A percentile compares a stretch with the other conserved stretches of the same genome.
These are phyloP conservation scores for Cosmorhoe ocellata DNA, from an alignment of 2,888 invertebrate species.

Conservation along the genomic window DNA sequence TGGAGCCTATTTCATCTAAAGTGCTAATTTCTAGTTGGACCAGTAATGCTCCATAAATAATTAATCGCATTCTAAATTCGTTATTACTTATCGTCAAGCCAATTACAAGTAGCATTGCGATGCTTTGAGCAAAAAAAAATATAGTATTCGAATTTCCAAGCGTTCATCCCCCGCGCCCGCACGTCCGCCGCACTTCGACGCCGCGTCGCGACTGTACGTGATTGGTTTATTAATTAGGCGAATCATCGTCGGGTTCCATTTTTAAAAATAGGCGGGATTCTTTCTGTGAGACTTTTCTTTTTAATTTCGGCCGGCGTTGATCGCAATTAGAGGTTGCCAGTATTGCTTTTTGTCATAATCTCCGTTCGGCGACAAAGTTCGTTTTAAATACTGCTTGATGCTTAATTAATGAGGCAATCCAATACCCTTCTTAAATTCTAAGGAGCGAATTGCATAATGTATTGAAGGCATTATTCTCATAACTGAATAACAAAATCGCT, in stretches of 20 bases:
- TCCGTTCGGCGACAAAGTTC: constrained; percentile 57
- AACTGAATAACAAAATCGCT: constrained; percentile 11
- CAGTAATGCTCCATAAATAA: constrained; percentile 53
- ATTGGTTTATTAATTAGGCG: constrained; percentile 83
- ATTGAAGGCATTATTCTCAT: constrained; percentile 28
- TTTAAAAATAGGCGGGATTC: constrained; percentile 83
- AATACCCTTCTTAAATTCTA: constrained; percentile 42
- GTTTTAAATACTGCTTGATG: constrained; percentile 54
- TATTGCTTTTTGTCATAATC: constrained; percentile 72
- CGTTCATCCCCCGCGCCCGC: constrained; percentile 81
- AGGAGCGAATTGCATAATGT: constrained; percentile 32
- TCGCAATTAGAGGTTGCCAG: constrained; percentile 76
- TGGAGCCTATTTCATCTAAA: constrained; percentile 41
- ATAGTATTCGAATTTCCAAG: constrained; percentile 79
- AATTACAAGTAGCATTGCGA: constrained; percentile 78
- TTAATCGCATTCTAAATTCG: constrained; percentile 67
- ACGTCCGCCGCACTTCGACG: constrained; percentile 79
- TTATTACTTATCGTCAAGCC: constrained; percentile 72
- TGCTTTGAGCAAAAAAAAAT: constrained; percentile 77
- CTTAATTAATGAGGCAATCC: constrained; percentile 58
- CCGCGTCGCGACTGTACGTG: constrained; percentile 82
- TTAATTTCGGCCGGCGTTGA: constrained; percentile 78
- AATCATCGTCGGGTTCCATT: constrained; percentile 77
- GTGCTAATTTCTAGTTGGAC: constrained; percentile 48
- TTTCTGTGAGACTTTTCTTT: constrained; percentile 78